phyloP scores from a whole-genome alignment of 2,113 vertebrate genomes.

The Harpagus bidentatus region DNA sequence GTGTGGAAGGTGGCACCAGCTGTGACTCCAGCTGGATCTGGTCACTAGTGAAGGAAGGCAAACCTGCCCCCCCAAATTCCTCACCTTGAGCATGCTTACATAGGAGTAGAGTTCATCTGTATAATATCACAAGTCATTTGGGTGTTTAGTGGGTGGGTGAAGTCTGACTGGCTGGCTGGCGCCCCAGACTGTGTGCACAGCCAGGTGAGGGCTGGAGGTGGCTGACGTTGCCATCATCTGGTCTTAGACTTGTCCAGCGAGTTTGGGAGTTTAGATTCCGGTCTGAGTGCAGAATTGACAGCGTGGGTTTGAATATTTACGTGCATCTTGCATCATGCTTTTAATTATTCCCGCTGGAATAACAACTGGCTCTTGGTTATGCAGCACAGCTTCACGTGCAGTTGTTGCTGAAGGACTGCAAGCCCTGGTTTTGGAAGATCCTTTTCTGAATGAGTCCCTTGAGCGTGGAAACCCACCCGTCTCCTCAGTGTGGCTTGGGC shows the following conservation, averaged over 20 bases:
- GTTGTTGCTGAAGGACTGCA: not conserved
- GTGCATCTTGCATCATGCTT: not conserved
- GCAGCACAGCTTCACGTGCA: not conserved
- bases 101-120: rapidly evolving
- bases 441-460: not conserved
- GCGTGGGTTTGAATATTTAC: not conserved
- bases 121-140: rapidly evolving
- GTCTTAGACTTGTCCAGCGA: not conserved
- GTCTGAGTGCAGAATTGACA: not conserved
- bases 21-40: not conserved
- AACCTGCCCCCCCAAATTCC: not conserved
- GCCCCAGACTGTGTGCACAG: not conserved
- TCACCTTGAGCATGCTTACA: not conserved
- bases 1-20: not conserved
- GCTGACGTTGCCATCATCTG: not conserved
- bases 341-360: not conserved
- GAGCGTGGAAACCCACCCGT: not conserved
- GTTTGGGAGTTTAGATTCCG: not conserved
- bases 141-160: not conserved
- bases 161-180: rapidly evolving
- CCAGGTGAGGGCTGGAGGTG: not conserved
- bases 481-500: too few species aligned
- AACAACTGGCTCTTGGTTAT: rapidly evolving
- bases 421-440: not conserved
- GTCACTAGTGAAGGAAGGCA: not conserved